Conservation (phyloP, 2,888 invertebrate genomes). For the Lomographa bimaculata region DNA sequence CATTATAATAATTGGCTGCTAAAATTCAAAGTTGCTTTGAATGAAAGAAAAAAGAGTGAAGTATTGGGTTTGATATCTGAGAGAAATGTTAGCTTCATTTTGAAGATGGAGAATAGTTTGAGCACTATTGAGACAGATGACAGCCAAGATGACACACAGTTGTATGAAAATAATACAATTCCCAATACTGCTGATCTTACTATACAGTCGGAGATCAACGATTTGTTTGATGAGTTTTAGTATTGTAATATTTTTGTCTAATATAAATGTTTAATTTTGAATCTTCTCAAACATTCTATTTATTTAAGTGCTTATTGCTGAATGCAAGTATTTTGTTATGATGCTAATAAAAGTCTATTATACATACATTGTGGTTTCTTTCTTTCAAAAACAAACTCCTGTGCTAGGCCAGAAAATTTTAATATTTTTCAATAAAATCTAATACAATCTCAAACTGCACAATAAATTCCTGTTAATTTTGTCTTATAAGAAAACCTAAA, state of each 20-base stretch:
- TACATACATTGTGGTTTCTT: slow-evolving; percentile 10
- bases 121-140: slow-evolving; percentile 57
- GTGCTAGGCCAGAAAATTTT: slow-evolving; percentile 50
- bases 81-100: slow-evolving; percentile 59
- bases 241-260: slow-evolving; percentile 1
- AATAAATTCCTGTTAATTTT: slow-evolving; percentile 70
- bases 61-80: slow-evolving; percentile 53
- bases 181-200: slow-evolving; percentile 61
- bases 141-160: slow-evolving; percentile 63
- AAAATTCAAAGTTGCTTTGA: slow-evolving; percentile 57
- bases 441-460: slow-evolving; percentile 65
- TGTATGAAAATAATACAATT: slow-evolving; percentile 72
- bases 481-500: slow-evolving; percentile 36
- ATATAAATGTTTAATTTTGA: slow-evolving; percentile 19
- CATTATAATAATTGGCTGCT: slow-evolving; percentile 69
- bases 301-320: too few relatives aligned
- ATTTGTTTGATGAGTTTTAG: slow-evolving; percentile 73
- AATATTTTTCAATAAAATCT: slow-evolving; percentile 62
- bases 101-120: slow-evolving; percentile 60
- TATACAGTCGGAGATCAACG: slow-evolving; percentile 63
- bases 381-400: slow-evolving; percentile 33
- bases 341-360: too few relatives aligned
- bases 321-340: too few relatives aligned
- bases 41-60: slow-evolving; percentile 51
- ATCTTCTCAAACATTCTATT: slow-evolving; percentile 5